Percentiles rank a stretch among this genome's conserved stretches.
These are phyloP conservation scores for Hirtodrosophila histrioides DNA, from an alignment of 2,888 invertebrate species.

Conservation along the genomic window DNA sequence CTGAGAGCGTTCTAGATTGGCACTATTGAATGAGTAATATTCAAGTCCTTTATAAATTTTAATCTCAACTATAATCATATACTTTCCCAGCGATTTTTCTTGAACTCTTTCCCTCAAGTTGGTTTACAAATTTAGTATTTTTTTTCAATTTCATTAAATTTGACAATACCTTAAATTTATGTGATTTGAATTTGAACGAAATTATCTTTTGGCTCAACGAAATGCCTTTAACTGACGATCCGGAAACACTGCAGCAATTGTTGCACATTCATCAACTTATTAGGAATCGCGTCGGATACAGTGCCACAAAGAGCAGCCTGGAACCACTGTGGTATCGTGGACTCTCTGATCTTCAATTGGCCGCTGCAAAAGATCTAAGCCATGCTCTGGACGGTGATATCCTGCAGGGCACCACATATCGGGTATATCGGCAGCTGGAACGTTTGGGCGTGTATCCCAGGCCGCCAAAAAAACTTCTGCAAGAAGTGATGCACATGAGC, in stretches of 20 bases:
- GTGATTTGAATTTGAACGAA: constrained; percentile 18
- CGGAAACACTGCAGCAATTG: constrained; percentile 17
- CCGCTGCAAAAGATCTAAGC: constrained; percentile 59
- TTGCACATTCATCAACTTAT: constrained; percentile 18
- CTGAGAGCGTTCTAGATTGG: too few species aligned
- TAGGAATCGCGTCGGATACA: not conserved
- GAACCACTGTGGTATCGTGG: constrained; percentile 81
- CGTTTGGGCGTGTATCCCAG: constrained; percentile 76
- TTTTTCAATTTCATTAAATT: not conserved
- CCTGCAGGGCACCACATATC: constrained; percentile 72
- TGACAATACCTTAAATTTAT: constrained; percentile 27
- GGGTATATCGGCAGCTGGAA: constrained; percentile 38
- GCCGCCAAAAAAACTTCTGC: constrained; percentile 45
- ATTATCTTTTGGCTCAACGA: constrained; percentile 12
- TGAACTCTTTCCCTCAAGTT: too few species aligned
- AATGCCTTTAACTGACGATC: constrained; percentile 8
- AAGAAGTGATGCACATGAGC: constrained; percentile 65
- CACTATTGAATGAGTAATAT: too few species aligned
- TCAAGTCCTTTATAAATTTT: too few species aligned
- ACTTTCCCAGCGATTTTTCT: too few species aligned
- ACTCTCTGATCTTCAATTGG: constrained; percentile 71
- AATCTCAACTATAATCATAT: too few species aligned
- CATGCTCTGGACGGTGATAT: constrained; percentile 73
- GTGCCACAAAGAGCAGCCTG: not conserved
- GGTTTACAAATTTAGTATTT: too few species aligned